Conservation (phyloP, 2,888 invertebrate species). For the Diadromus collaris region DNA sequence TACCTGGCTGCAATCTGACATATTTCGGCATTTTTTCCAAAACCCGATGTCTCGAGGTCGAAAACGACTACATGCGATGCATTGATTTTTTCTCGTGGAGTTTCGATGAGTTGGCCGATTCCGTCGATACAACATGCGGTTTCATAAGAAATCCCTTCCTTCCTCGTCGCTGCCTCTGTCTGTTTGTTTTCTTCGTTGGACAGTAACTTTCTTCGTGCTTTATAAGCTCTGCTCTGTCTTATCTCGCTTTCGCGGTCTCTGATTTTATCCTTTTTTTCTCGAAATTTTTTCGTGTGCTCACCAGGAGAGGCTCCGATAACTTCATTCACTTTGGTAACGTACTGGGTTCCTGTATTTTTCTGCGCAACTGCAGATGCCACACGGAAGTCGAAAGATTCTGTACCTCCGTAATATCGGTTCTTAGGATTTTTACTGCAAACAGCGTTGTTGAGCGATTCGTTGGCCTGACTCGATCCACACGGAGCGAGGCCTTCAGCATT, state of each 20-base stretch:
- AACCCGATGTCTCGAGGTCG: conserved; percentile 20
- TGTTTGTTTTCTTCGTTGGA: conserved; percentile 10
- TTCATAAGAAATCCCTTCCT: conserved; percentile 11
- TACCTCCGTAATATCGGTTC: conserved; percentile 50
- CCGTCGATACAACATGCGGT: conserved; percentile 11
- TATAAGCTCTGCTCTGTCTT: conserved; percentile 20
- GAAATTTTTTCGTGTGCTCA: neutral
- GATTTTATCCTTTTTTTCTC: conserved; percentile 4
- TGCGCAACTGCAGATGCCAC: too few species aligned
- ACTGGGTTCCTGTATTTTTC: too few species aligned
- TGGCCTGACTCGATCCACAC: conserved; percentile 60
- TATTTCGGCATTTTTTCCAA: conserved; percentile 32
- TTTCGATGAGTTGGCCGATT: conserved; percentile 7
- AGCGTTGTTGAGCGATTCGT: conserved; percentile 56
- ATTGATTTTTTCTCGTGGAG: conserved; percentile 6
- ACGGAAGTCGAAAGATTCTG: conserved; percentile 57
- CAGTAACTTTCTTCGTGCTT: conserved; percentile 11
- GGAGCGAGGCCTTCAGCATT: conserved; percentile 43
- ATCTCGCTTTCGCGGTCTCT: conserved; percentile 8
- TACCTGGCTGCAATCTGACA: conserved; percentile 17
- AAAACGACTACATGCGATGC: conserved; percentile 10
- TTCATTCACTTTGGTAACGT: too few species aligned
- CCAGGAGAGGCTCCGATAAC: too few species aligned
- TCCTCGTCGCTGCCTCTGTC: conserved; percentile 11
- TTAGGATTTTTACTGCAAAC: conserved; percentile 61